A percentile compares a stretch with the other conserved stretches of the same genome.
phyloP scores from a whole-genome alignment of 2,888 invertebrate species.

The Pachymerium ferrugineum region DNA sequence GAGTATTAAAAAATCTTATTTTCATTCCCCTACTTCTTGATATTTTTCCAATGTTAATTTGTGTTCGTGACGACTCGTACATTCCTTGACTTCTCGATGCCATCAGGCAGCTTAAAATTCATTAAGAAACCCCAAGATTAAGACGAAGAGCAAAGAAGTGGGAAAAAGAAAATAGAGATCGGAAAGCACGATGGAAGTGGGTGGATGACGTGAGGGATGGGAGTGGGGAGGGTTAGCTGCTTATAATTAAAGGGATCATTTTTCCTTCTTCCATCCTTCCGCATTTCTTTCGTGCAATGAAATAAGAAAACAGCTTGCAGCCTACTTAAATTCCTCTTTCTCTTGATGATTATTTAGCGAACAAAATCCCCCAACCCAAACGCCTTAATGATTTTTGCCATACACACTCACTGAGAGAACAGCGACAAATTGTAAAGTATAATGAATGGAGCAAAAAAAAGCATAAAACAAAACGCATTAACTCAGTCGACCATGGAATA shows the following conservation, averaged over 20 bases:
- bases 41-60: not conserved
- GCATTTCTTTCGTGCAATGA: conserved; percentile 10
- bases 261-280: conserved; percentile 15
- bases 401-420: conserved; percentile 14
- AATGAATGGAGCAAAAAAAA: conserved; percentile 14
- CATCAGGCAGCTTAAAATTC: conserved; percentile 3
- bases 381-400: conserved; percentile 21
- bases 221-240: not conserved
- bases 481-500: conserved; percentile 11
- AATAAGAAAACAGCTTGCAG: conserved; percentile 21
- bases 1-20: not conserved
- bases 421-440: conserved; percentile 21
- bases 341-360: conserved; percentile 18
- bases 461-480: conserved; percentile 21
- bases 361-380: conserved; percentile 18
- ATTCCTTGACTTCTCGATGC: conserved; percentile 2
- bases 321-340: conserved; percentile 21
- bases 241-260: conserved; percentile 21
- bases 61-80: not conserved
- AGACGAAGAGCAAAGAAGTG: not conserved
- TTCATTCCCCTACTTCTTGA: not conserved
- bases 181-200: not conserved
- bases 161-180: not conserved
- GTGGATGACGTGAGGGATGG: not conserved
- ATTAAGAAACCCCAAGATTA: conserved; percentile 9